Evolutionary conservation across 2,888 invertebrate genomes (phyloP).

Genomic region (Drosophila longiperda): DNA sequence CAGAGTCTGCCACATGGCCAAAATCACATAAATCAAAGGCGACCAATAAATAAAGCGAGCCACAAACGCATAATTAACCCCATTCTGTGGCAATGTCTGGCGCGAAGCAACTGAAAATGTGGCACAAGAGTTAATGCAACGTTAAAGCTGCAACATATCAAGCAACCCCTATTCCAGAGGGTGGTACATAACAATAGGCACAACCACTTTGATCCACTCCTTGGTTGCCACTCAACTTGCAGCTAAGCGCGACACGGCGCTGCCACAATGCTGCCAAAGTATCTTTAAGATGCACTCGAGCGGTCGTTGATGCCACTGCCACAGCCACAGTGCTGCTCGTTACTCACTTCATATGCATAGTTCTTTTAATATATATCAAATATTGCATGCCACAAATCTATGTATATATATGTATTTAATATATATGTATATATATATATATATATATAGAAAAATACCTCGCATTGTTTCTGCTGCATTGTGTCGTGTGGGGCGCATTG

Average conservation of each 20-base stretch:
- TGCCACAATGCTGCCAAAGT: conserved; percentile 68
- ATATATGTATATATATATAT: conserved; percentile 5
- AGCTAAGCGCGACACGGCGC: conserved; percentile 47
- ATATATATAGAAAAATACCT: conserved; percentile 57
- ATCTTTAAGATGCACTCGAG: conserved; percentile 80
- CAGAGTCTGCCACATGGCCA: conserved; percentile 21
- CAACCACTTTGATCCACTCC: conserved; percentile 52
- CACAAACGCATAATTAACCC: conserved; percentile 75
- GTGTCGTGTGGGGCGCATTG: conserved; percentile 76
- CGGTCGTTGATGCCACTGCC: conserved; percentile 74
- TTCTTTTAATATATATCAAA: conserved; percentile 40
- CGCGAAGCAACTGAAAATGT: conserved; percentile 37
- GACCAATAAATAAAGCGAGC: conserved; percentile 67
- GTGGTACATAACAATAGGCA: conserved; percentile 53
- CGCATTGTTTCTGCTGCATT: conserved; percentile 69
- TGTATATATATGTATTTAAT: conserved; percentile 4
- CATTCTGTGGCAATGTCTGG: conserved; percentile 41
- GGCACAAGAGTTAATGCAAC: conserved; percentile 69
- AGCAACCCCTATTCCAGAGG: conserved; percentile 60
- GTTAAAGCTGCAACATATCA: conserved; percentile 68
- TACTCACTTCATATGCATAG: conserved; percentile 59
- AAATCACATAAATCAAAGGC: conserved; percentile 65
- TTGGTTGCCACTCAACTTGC: conserved; percentile 48
- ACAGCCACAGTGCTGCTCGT: conserved; percentile 42
- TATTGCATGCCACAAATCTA: conserved; percentile 38